These are phyloP conservation scores for Zootermopsis nevadensis DNA, from an alignment of 2,888 invertebrate genomes.

Conservation along the genomic window DNA sequence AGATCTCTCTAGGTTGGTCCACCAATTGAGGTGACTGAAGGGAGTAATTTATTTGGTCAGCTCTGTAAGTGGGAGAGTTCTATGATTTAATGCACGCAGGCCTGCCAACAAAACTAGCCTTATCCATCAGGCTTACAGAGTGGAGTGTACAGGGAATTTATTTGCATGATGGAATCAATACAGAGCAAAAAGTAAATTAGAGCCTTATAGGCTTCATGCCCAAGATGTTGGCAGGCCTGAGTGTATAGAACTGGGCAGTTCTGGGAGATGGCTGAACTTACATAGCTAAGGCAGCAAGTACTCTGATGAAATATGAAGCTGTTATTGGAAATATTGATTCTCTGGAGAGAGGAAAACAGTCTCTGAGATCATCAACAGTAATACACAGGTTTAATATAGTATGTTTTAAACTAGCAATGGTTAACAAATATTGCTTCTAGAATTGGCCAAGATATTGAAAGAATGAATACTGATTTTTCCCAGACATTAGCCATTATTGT, in stretches of 20 bases:
- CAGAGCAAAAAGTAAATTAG: no score
- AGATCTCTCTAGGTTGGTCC: not conserved
- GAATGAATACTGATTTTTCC: not conserved
- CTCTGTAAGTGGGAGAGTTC: not conserved
- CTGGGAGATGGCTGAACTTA: not conserved
- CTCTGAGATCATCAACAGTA: not conserved
- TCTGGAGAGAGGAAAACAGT: not conserved
- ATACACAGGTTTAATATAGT: not conserved
- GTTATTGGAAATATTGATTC: not conserved
- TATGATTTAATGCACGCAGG: not conserved
- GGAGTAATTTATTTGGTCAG: conserved; percentile 16
- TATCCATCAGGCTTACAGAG: not conserved
- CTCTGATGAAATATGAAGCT: not conserved
- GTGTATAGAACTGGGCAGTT: not conserved
- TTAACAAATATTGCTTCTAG: conserved; percentile 5
- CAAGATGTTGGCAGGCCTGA: not conserved
- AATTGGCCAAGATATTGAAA: not conserved
- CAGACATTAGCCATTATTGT: not conserved
- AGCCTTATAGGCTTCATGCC: not conserved
- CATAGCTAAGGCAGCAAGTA: not conserved
- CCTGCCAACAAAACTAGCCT: not conserved
- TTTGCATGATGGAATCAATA: no score
- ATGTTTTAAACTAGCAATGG: not conserved
- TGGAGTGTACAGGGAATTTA: no score
- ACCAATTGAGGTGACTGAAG: not conserved